Evolutionary conservation across 2,888 invertebrate species (phyloP), one percentile per base, ranked within the genome.

Genomic region (Eurytoma californica): DNA sequence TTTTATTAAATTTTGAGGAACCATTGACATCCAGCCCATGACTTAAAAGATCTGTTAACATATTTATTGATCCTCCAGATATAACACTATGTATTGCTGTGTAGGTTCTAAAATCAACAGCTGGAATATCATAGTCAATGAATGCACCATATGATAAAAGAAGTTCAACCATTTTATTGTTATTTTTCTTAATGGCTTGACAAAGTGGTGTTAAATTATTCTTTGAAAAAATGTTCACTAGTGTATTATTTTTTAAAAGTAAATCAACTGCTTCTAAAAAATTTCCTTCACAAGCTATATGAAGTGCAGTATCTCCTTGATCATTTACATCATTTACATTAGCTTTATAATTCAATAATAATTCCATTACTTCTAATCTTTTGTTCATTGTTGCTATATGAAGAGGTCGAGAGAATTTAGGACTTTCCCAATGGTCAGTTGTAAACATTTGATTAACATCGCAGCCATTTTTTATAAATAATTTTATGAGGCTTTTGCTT

Each of bases 81-180:
- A 77, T 72, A 47, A 65, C 63, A n/a, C 30, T 14, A n/a, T 72
- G 72, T 7, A 77, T n/a, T 30, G 72, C 58, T 47, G 47, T 18
- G 18, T 49, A 58, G 18, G 72, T 65, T 30, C 66, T 72, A 3
- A 30, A 18, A 39, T 18, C 28, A 51, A 14, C 57, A 47, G 51
- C 61, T 4, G 18, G 16, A 57, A 47, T 58, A 14, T 72, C 76
- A 18, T 67, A 39, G 20, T 77, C 72, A 13, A 77, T 63, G 13
- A 63, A 72, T 14, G 80, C 80, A 24, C 80, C 80, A 76, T 74
- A 20, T 3, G 60, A 60, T 20, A 81, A 51, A 9, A 81, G 68
- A 55, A 72, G 60, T 20, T 78, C 67, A 39, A 75, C 68, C 13
- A 81, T 81, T 63, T 24, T 58, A 9, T 66, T 12, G 14, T 81